A percentile compares a stretch with the other conserved stretches of the same genome.
Evolutionary conservation across 2,888 invertebrate species (phyloP).

Genomic region (Norana najaformis): DNA sequence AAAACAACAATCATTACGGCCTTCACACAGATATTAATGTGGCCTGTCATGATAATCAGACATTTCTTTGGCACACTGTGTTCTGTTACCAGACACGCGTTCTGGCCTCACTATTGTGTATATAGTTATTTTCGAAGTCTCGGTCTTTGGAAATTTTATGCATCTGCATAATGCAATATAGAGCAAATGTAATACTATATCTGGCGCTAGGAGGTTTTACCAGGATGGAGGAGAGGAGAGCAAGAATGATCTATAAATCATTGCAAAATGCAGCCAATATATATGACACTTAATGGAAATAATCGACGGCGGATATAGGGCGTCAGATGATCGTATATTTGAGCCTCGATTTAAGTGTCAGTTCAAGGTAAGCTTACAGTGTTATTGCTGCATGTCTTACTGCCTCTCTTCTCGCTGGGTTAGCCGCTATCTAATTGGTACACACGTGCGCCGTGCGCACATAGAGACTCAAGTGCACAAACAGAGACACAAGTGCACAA

Average conservation of each 20-base stretch:
- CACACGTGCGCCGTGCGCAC: too few relatives aligned
- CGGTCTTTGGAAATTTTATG: background rate
- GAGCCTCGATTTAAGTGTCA: background rate
- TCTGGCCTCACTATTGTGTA: background rate
- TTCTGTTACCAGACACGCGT: background rate
- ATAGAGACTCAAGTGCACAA: background rate
- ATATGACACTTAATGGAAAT: background rate
- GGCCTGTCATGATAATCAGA: background rate
- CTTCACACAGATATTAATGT: background rate
- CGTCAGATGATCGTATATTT: background rate
- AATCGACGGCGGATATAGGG: background rate
- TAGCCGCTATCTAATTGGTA: too few relatives aligned
- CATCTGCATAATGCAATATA: background rate
- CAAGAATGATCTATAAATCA: background rate
- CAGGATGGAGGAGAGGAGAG: background rate
- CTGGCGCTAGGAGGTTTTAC: background rate
- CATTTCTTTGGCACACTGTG: conserved; percentile 2
- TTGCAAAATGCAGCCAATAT: background rate
- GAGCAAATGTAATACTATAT: background rate
- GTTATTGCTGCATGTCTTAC: background rate
- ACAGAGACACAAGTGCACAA: too few relatives aligned
- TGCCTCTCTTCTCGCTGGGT: background rate
- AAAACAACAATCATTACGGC: background rate
- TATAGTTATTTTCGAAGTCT: background rate
- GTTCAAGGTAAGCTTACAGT: background rate